Conservation (phyloP, 1,140 invertebrate species). For the Tetramorium parvispinum region DNA sequence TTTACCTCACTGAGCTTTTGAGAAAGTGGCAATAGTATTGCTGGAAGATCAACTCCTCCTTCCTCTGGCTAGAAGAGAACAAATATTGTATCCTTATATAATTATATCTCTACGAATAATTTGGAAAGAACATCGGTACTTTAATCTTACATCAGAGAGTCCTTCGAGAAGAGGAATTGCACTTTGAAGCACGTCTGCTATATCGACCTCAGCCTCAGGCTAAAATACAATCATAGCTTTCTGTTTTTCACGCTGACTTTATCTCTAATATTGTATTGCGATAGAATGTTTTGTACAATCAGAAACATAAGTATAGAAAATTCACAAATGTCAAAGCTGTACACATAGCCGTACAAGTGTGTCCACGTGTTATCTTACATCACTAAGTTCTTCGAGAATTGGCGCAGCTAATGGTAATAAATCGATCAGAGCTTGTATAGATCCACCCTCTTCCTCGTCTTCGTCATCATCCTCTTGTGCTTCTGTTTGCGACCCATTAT, state of each 20-base stretch:
- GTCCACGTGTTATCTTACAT: conserved; percentile 75
- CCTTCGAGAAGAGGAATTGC: conserved; percentile 80
- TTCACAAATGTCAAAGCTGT: not conserved
- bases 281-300: not conserved
- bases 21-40: conserved; percentile 77
- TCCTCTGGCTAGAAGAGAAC: conserved; percentile 75
- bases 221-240: conserved; percentile 68
- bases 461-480: conserved; percentile 39
- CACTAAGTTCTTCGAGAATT: conserved; percentile 82
- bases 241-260: conserved; percentile 11
- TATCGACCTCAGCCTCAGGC: conserved; percentile 81
- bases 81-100: not conserved
- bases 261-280: not conserved
- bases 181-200: conserved; percentile 77
- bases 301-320: not conserved
- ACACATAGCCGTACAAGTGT: not conserved
- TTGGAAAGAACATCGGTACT: not conserved
- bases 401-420: conserved; percentile 80
- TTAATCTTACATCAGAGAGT: conserved; percentile 78
- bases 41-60: conserved; percentile 75
- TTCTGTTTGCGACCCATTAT: not conserved
- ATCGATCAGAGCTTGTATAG: conserved; percentile 77
- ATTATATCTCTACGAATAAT: conserved; percentile 31
- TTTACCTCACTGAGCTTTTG: conserved; percentile 77
- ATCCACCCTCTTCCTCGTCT: conserved; percentile 74